These are phyloP conservation scores for honey bee (Apis mellifera) DNA, from an alignment of 1,140 invertebrate genomes.

Conservation along the genomic window Amel_HAv3.1 CM009933.2:9925001-9925500, in stretches of 20 bases:
- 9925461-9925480: constrained; percentile 98
- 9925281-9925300: constrained; percentile 91
- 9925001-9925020: constrained; percentile 42
- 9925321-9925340: constrained; percentile 98
- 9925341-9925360: constrained; percentile 98
- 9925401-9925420: constrained; percentile 98
- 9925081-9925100: constrained; percentile 95
- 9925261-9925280: constrained; percentile 87
- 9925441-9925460: constrained; percentile 94
- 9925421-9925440: constrained; percentile 93
- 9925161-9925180: constrained; percentile 29
- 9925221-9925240: constrained; percentile 98
- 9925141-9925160: constrained; percentile 22
- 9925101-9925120: constrained; percentile 92
- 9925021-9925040: constrained; percentile 15
- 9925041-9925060: constrained; percentile 80
- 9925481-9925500: constrained; percentile 99
- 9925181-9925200: constrained; percentile 84
- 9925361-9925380: constrained; percentile 95
- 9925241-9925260: constrained; percentile 93
- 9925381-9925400: constrained; percentile 85
- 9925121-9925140: constrained; percentile 56
- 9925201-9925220: constrained; percentile 97
- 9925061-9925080: constrained; percentile 87
- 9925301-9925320: constrained; percentile 96